Evolutionary conservation across 2,888 invertebrate genomes (phyloP).

Genomic region (Eristalinus sepulchralis): DNA sequence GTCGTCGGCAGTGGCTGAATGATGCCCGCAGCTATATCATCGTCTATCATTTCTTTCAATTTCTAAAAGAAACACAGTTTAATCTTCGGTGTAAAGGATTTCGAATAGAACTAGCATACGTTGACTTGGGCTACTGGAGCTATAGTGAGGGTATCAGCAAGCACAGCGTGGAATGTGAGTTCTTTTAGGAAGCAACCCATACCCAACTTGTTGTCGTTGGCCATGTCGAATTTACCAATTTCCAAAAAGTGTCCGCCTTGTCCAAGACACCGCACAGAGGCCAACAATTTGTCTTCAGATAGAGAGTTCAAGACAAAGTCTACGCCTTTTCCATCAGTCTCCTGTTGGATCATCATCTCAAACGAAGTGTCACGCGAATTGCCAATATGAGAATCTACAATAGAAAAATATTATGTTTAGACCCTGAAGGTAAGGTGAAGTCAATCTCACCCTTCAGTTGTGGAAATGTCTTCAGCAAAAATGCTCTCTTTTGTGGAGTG

Average conservation of each 20-base stretch:
- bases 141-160: constrained; percentile 87
- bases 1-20: constrained; percentile 86
- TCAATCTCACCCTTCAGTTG: constrained; percentile 82
- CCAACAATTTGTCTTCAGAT: constrained; percentile 93
- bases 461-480: constrained; percentile 83
- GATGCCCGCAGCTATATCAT: constrained; percentile 85
- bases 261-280: constrained; percentile 85
- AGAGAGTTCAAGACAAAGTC: constrained; percentile 95
- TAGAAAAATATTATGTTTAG: neutral
- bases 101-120: constrained; percentile 70
- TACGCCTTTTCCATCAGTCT: constrained; percentile 93
- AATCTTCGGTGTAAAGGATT: too few species aligned
- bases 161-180: constrained; percentile 88
- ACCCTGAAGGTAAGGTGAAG: neutral
- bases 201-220: constrained; percentile 84
- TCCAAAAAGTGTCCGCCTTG: constrained; percentile 88
- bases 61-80: constrained; percentile 70
- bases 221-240: constrained; percentile 92
- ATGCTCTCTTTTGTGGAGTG: constrained; percentile 84
- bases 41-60: constrained; percentile 83
- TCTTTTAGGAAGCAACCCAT: constrained; percentile 87
- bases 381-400: constrained; percentile 85
- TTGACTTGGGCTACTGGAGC: constrained; percentile 80
- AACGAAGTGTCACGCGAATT: constrained; percentile 94
- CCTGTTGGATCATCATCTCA: constrained; percentile 90